These are phyloP conservation scores for Pyrocephalus nanus DNA, from an alignment of 2,797 vertebrate species.

Conservation along the genomic window DNA sequence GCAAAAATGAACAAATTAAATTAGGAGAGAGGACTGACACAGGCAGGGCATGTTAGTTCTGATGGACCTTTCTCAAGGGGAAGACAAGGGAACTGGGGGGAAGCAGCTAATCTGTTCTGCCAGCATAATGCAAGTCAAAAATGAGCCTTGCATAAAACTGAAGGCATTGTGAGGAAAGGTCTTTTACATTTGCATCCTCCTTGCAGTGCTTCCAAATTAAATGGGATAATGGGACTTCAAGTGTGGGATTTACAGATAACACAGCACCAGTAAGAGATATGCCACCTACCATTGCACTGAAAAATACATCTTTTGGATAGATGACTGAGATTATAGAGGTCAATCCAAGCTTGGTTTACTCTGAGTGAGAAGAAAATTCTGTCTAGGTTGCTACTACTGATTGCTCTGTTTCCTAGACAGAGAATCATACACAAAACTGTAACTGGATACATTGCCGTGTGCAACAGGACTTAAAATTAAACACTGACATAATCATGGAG, in stretches of 20 bases:
- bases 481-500: slow-evolving; percentile 37
- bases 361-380: neutral
- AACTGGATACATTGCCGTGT: neutral
- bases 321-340: neutral
- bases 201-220: neutral
- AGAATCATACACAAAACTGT: neutral
- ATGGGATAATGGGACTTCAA: neutral
- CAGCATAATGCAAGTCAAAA: neutral
- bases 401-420: neutral
- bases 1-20: neutral
- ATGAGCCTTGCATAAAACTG: neutral
- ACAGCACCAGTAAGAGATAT: neutral
- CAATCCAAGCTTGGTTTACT: neutral
- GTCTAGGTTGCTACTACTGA: neutral
- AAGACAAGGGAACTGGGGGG: neutral
- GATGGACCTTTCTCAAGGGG: neutral
- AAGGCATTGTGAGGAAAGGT: neutral
- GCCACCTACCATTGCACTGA: neutral
- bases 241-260: neutral
- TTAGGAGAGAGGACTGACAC: neutral
- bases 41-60: neutral
- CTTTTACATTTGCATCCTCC: neutral
- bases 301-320: neutral
- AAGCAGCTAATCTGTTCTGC: neutral
- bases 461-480: slow-evolving; percentile 39